A percentile compares a stretch with the other conserved stretches of the same genome.
These are phyloP conservation scores for Mactromeris polynyma DNA, from an alignment of 2,888 invertebrate species.

Conservation along the genomic window DNA sequence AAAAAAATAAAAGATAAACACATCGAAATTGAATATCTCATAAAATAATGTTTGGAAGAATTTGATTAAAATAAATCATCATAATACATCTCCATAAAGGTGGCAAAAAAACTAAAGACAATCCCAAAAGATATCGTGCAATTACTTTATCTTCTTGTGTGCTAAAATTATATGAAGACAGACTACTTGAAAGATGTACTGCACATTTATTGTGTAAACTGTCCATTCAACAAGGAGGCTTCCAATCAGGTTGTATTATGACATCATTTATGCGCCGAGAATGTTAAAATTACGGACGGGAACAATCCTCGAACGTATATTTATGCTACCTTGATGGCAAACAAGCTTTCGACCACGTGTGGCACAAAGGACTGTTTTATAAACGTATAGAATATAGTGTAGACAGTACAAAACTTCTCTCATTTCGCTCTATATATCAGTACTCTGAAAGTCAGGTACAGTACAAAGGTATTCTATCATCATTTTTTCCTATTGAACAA, in stretches of 20 bases:
- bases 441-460: not conserved
- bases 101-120: too few relatives aligned
- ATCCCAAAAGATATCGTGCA: too few relatives aligned
- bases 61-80: too few relatives aligned
- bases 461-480: not conserved
- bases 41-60: too few relatives aligned
- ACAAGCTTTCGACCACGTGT: conserved; percentile 28
- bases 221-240: conserved; percentile 9
- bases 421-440: not conserved
- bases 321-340: conserved; percentile 12
- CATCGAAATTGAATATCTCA: too few relatives aligned
- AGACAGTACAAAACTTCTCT: not conserved
- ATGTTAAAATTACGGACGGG: not conserved
- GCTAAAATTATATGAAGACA: not conserved
- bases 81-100: too few relatives aligned
- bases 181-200: not conserved
- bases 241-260: conserved; percentile 20
- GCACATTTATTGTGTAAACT: not conserved
- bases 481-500: not conserved
- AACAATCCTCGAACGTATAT: not conserved
- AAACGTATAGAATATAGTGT: conserved; percentile 20
- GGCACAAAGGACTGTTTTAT: conserved; percentile 27
- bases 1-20: too few relatives aligned
- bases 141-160: too few relatives aligned
- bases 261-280: conserved; percentile 24